phyloP scores from a whole-genome alignment of 2,888 invertebrate species.

The Drosophila mayaguana region DNA sequence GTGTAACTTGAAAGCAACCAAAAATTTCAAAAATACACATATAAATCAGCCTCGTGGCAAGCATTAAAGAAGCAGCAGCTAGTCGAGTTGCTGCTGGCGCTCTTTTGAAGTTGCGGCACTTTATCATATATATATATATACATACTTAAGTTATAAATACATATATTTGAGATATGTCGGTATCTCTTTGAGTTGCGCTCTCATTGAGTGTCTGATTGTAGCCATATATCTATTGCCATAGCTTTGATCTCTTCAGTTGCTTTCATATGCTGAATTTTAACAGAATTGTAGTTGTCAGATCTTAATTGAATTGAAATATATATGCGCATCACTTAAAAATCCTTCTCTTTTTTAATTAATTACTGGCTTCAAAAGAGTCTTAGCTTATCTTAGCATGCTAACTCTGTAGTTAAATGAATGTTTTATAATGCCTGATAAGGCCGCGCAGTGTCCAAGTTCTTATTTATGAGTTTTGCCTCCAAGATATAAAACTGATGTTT shows the following conservation, averaged over 20 bases:
- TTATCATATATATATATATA: conserved; percentile 17
- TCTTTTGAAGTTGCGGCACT: conserved; percentile 45
- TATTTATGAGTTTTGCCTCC: not conserved
- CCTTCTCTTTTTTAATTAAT: not conserved
- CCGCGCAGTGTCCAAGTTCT: not conserved
- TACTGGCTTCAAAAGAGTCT: not conserved
- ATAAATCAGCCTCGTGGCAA: conserved; percentile 48
- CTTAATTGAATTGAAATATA: not conserved
- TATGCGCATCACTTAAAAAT: not conserved
- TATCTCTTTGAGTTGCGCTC: conserved; percentile 40
- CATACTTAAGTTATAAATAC: not conserved
- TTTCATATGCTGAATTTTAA: conserved; percentile 24
- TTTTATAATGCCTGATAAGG: not conserved
- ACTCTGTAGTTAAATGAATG: not conserved
- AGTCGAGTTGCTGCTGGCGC: conserved; percentile 42
- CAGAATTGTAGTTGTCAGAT: conserved; percentile 26
- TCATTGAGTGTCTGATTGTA: conserved; percentile 27
- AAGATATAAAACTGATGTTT: not conserved
- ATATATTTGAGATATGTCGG: conserved; percentile 27
- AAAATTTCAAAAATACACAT: conserved; percentile 40
- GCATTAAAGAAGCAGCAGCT: conserved; percentile 37
- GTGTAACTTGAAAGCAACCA: conserved; percentile 54
- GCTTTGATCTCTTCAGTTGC: conserved; percentile 68
- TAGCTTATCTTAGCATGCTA: not conserved
- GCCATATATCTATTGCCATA: conserved; percentile 27